Base-by-base conservation (phyloP, 2,888 invertebrate genomes). In the Callyntrura guangdongensis region DNA sequence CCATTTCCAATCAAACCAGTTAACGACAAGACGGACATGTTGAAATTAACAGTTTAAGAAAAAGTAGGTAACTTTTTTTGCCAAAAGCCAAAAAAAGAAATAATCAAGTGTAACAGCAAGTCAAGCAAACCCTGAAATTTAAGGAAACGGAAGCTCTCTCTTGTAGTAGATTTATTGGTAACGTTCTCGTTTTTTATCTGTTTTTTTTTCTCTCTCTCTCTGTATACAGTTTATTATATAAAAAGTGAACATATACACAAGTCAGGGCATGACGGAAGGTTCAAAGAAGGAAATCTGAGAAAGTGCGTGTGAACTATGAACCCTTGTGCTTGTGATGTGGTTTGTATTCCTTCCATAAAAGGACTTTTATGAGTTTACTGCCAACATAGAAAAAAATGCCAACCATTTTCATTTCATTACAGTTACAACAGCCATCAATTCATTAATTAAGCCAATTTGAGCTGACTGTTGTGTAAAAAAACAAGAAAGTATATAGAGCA, bases 391-490 rank as follows among this genome's bases (percentile, higher is more conserved):
- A n/a, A 36, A n/a, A 36, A 36, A 36, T 36, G 36, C 36, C 27
- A 49, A 74, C 49, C 74, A 36, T 47, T 49, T 74, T 49, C 69
- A 36, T 74, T 74, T 74, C 12, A 49, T 74, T 74, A 74, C 36
- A 36, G 36, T 36, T 36, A 36, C 36, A 36, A 36, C 36, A 2
- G 14, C 49, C 74, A 74, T 74, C 49, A 74, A 49, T 74, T 74
- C 74, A 74, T 74, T 74, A 74, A 74, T 74, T 74, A 74, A 74
- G 69, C 45, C 69, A 36, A 72, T 72, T 72, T 72, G 45, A 45
- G 45, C n/a, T 45, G 69, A n/a, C 8, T 45, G 27, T 27, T 67
- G 12, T 45, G 45, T 67, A 67, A 67, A 53, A 53, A 53, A 22
- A 64, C 36, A 69, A 45, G 69, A 72, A 72, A 72, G 69, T 20